Evolutionary conservation across 2,888 invertebrate species (phyloP), one percentile per base, ranked within the genome.

Genomic region (Melikaiella ostensackeni): DNA sequence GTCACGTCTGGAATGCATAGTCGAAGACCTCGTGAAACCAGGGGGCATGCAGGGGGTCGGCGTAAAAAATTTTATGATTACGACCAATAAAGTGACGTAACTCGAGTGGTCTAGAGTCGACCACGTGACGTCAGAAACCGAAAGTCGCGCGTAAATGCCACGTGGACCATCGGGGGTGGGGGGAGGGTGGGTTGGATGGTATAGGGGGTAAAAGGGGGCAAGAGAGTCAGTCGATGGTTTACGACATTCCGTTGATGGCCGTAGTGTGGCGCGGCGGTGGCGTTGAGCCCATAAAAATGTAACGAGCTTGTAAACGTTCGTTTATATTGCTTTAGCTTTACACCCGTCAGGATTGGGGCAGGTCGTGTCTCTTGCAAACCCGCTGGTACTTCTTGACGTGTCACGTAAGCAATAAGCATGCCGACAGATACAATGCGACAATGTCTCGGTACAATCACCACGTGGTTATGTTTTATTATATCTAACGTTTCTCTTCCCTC

Each of bases 291-390:
- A 91, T 91, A 91, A 91, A 91, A 91, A 91, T 91, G 91, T 91
- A 91, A 91, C 91, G 91, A 91, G 91, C 91, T 90, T 91, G 91
- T 91, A 91, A 91, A 91, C 91, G 91, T 90, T 91, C 90, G 90
- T 89, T 91, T 91, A 91, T 91, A 91, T 90, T 88, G 91, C 91
- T 88, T 86, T 86, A 88, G 85, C 88, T 90, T 89, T 89, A 89
- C 88, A 84, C 89, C 85, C 88, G 86, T 86, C 86, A 85, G 86
- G 87, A 89, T 91, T 91, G 88, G 88, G 91, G 89, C 87, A 91
- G 91, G 91, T 91, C 90, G 84, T 82, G 88, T 80, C 80, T 80
- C 77, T 74, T 81, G 85, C 80, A 83, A 86, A 85, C 82, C 83
- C 50, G 46, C n/a, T 79, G 82, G 75, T 84, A 79, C 84, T 86